These are phyloP conservation scores for Dryadula phaetusa DNA, from an alignment of 2,888 invertebrate species.

Conservation along the genomic window DNA sequence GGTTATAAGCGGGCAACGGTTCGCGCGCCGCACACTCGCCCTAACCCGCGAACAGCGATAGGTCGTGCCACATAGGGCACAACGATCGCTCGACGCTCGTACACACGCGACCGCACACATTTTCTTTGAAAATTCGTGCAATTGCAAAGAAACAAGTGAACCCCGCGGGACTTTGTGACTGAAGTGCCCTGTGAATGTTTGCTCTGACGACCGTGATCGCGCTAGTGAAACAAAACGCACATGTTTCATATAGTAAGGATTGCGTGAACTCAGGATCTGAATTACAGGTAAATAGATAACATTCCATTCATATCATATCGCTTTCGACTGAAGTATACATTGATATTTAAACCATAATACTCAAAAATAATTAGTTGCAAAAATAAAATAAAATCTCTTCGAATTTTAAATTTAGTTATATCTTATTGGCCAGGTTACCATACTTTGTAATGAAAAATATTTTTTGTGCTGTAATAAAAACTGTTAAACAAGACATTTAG, in stretches of 20 bases:
- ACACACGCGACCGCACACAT: constrained; percentile 65
- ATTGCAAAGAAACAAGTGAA: constrained; percentile 82
- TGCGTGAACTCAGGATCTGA: constrained; percentile 66
- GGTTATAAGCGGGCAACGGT: constrained; percentile 62
- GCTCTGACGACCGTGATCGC: constrained; percentile 69
- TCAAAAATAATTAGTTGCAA: not conserved
- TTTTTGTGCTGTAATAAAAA: constrained; percentile 21
- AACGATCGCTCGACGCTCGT: constrained; percentile 81
- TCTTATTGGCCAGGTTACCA: not conserved
- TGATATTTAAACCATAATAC: not conserved
- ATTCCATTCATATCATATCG: constrained; percentile 45
- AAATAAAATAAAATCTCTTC: constrained; percentile 1
- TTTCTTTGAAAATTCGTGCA: constrained; percentile 82
- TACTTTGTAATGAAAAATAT: constrained; percentile 9
- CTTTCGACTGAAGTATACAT: constrained; percentile 33
- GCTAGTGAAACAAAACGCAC: constrained; percentile 67
- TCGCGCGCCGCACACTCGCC: constrained; percentile 74
- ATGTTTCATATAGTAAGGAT: constrained; percentile 79
- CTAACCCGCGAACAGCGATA: constrained; percentile 76
- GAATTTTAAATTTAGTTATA: not conserved
- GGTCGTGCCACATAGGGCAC: constrained; percentile 79
- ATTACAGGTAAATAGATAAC: constrained; percentile 52
- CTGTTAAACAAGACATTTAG: constrained; percentile 7
- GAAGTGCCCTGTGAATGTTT: constrained; percentile 75
- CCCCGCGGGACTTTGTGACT: constrained; percentile 70